Evolutionary conservation across 2,888 invertebrate genomes (phyloP).

Genomic region (Yponomeuta plumbellus): DNA sequence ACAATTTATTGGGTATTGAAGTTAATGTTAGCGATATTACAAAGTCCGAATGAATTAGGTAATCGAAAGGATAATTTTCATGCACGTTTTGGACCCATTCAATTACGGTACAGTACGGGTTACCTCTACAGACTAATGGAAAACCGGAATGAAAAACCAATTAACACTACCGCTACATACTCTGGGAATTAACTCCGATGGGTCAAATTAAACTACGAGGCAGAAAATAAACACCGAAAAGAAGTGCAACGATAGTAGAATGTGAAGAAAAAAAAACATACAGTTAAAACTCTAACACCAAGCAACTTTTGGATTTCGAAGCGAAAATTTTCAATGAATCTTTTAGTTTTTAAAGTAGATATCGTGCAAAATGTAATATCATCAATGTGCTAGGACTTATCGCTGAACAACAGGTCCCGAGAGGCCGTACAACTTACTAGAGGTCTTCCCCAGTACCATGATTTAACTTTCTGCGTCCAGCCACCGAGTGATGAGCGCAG

Average conservation of each 20-base stretch:
- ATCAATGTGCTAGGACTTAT: conserved; percentile 71
- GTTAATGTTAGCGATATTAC: neutral
- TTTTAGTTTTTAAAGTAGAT: conserved; percentile 35
- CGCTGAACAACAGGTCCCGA: conserved; percentile 60
- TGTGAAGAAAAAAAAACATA: conserved; percentile 49
- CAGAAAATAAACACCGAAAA: conserved; percentile 60
- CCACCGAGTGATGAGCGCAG: conserved; percentile 96
- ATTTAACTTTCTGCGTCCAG: conserved; percentile 97
- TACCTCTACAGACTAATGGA: conserved; percentile 64
- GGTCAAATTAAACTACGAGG: conserved; percentile 41
- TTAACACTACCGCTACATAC: conserved; percentile 32
- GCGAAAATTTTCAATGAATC: conserved; percentile 62
- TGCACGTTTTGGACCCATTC: conserved; percentile 15
- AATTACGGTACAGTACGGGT: conserved; percentile 44
- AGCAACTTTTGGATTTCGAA: conserved; percentile 62
- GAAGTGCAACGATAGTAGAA: conserved; percentile 65
- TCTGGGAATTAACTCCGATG: conserved; percentile 38
- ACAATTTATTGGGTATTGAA: neutral
- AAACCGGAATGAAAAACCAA: conserved; percentile 46
- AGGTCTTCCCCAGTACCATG: conserved; percentile 98
- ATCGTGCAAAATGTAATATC: conserved; percentile 70
- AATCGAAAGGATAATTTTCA: conserved; percentile 13
- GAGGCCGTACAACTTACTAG: conserved; percentile 87
- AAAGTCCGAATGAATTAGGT: conserved; percentile 1
- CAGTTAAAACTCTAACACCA: conserved; percentile 62